A percentile compares a stretch with the other conserved stretches of the same genome.
Evolutionary conservation across 2,797 vertebrate genomes (phyloP).

Genomic region (Hydrophis major): DNA sequence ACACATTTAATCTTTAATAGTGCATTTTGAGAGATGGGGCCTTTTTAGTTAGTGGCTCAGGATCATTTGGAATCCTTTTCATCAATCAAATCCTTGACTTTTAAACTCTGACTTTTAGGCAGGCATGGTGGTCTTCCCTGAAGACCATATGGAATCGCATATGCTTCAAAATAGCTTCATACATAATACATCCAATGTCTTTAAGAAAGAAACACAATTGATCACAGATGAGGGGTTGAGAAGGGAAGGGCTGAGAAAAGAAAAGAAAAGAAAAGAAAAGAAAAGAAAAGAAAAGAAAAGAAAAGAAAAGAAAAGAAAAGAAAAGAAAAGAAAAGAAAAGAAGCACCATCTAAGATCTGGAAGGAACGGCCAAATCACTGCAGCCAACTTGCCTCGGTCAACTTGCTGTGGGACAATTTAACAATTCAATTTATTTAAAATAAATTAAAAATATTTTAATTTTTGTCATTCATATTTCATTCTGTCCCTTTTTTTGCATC

Average conservation of each 20-base stretch:
- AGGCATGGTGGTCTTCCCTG: neutral
- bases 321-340: neutral
- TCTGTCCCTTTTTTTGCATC: too few relatives aligned
- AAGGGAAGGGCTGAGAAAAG: neutral
- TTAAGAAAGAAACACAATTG: too few relatives aligned
- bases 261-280: neutral
- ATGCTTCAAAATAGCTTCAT: neutral
- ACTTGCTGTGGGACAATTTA: too few relatives aligned
- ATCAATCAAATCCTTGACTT: too few relatives aligned
- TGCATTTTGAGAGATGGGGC: neutral
- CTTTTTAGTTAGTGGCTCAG: neutral
- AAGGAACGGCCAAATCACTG: neutral
- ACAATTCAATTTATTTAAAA: too few relatives aligned
- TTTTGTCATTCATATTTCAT: too few relatives aligned
- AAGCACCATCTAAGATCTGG: neutral
- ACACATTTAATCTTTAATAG: neutral
- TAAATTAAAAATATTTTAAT: too few relatives aligned
- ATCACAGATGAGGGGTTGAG: neutral
- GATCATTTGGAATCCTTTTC: neutral
- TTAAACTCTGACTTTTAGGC: neutral
- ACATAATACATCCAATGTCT: too few relatives aligned
- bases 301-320: neutral
- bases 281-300: neutral
- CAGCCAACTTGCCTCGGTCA: too few relatives aligned
- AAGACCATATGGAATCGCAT: neutral